Evolutionary conservation across 2,888 invertebrate species (phyloP).

Genomic region (Drosophila mimica): DNA sequence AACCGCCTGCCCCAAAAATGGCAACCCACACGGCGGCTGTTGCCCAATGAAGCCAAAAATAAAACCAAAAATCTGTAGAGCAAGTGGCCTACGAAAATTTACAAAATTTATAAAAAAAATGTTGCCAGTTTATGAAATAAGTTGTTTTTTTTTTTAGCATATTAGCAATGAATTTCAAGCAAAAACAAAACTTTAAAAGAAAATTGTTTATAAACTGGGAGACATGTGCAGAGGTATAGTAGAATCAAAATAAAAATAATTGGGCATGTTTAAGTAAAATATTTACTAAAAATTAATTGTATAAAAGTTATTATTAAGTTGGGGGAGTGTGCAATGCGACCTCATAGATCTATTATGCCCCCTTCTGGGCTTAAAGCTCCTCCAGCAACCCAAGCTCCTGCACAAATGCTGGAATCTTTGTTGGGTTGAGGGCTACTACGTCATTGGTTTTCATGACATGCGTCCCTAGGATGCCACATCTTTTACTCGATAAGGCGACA

Average conservation of each 20-base stretch:
- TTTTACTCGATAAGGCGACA: too few species aligned
- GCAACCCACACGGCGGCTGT: constrained; percentile 62
- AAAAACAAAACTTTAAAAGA: background rate
- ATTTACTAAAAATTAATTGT: too few species aligned
- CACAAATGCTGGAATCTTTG: too few species aligned
- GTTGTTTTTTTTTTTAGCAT: constrained; percentile 5
- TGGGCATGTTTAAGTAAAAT: background rate
- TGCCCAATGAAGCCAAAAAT: constrained; percentile 48
- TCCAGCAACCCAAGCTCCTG: too few species aligned
- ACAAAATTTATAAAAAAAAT: constrained; percentile 23
- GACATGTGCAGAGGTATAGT: background rate
- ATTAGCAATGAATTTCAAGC: background rate
- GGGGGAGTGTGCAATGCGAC: too few species aligned
- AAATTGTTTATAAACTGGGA: background rate
- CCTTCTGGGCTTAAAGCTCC: too few species aligned
- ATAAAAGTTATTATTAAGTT: too few species aligned
- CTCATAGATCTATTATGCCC: too few species aligned
- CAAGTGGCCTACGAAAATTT: background rate
- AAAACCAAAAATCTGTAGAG: constrained; percentile 7
- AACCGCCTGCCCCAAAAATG: constrained; percentile 58
- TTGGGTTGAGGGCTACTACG: too few species aligned
- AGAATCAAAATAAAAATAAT: background rate
- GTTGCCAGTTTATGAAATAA: background rate
- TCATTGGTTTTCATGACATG: too few species aligned
- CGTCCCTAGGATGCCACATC: too few species aligned